Base-by-base conservation (phyloP, 1,140 invertebrate species). In the Drosophila truncata region DNA sequence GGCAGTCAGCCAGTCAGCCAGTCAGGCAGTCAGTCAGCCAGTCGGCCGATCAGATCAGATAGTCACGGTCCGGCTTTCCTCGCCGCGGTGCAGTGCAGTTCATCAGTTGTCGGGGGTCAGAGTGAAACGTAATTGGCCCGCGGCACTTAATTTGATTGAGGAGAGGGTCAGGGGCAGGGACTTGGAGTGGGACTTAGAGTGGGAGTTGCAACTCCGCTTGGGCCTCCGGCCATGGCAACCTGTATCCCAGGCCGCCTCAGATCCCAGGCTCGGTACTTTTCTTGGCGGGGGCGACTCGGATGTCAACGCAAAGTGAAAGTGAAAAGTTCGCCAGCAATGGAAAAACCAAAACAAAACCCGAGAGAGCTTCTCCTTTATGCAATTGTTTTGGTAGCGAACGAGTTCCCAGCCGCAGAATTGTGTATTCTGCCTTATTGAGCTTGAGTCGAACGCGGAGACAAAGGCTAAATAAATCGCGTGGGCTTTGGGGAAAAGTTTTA, bases 241-340 rank as follows among this genome's bases (percentile, higher is more conserved):
- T 85, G 82, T 82, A 60, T 63, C 63, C 31, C 13, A 61, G 23
- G 25, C 54, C 33, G 42, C 50, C 54, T 37, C 67, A 49, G 47
- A 39, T 66, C 33, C 46, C 31, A 64, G 59, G 31, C 52, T 57
- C 49, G 50, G 25, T 47, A 16, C 4, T 71, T 66, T 57, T 67
- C 47, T 70, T 61, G 59, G 77, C 71, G 84, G 81, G 75, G 85
- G 78, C 55, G 67, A 44, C 54, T 76, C 18, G 25, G 61, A 82
- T 90, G 85, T 90, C 85, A 90, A 85, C 81, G 62, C 63, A 72
- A 75, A 90, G 85, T 90, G 85, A 90, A 90, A 90, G 85, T 90
- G 85, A 90, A 90, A 90, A 90, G 62, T 66, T 77, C 33, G 58
- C 66, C 52, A 33, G 42, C 49, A 16, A 46, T 71, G 65, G 60